Evolutionary conservation across 2,888 invertebrate species (phyloP), one percentile per base, ranked within the genome.

Genomic region (Cactoblastis cactorum): DNA sequence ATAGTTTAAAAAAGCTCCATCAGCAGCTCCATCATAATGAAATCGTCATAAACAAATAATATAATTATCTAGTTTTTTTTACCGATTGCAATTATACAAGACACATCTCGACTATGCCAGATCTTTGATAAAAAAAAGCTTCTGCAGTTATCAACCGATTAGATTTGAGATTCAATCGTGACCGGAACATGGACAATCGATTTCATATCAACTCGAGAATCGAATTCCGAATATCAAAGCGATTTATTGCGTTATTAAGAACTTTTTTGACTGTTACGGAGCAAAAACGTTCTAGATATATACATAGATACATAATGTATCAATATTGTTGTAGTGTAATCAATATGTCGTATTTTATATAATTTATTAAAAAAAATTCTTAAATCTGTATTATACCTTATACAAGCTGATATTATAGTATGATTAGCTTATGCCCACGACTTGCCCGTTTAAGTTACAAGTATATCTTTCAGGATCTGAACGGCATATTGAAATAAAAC

Each of bases 171-270:
- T 48, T 4, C 19, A 48, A 37, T 48, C 47, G 37, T 48, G 47
- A 37, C 47, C 47, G 47, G 47, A 48, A 48, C 47, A 28, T 38
- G 37, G 37, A 48, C 37, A 37, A 48, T 37, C 37, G 47, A 47
- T 48, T 37, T 45, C 22, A 34, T 46, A 46, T 34, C 34, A 9
- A 12, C 14, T 35, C 19, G 11, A 22, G 46, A 22, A 22, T 37
- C 22, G 46, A 37, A 46, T 46, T 34, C 5, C 19, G 34, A 34
- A 35, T 47, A 22, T 11, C 15, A 35, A 34, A 14, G 8, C 22
- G 34, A 22, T 47, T 35, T 34, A 35, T 28, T 15, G 43, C 28
- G 28, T 28, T 43, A 28, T 6, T 17, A 28, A 1, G 35, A 37
- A 37, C 37, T 38, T 38, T 38, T 38, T 38, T 22, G 15, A 24